Evolutionary conservation across 2,113 vertebrate genomes (phyloP), one percentile per base, ranked within the genome.

Genomic region (Cephalophus harveyi): DNA sequence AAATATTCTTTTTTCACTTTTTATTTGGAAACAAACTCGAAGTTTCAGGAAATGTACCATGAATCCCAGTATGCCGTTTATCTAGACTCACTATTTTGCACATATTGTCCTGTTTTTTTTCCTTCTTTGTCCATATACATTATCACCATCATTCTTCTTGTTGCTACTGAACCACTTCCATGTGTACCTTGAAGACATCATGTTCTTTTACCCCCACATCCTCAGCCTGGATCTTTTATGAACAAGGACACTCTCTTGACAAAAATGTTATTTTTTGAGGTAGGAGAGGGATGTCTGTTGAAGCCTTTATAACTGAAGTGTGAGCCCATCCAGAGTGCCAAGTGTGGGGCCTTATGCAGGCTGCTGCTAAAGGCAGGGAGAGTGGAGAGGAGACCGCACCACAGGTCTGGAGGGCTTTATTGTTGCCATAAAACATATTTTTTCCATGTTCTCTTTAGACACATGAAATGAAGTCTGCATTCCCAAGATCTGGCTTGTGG

Each of bases 401-500:
- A 7, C 78, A 93, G 57, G 88, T 89, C 96, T 98, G 96, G 59
- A 94, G 89, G 94, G 79, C 88, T 97, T 97, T 96, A 94, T 91
- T 95, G 90, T 88, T 97, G 86, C 87, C 97, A 89, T 88, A 97
- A 96, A 97, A 97, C 91, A 92, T 95, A 87, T 94, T 96, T 97
- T 91, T 94, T 94, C 97, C 96, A 91, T 91, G 88, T 97, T 95
- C 90, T 90, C 55, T 97, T 96, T 93, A 97, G 94, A 97, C 78
- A 94, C 92, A 97, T 85, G 94, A 97, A 97, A 98, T 92, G 85
- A 98, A 95, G 90, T 71, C 90, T 97, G 60, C 97, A 91, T 98
- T 98, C 96, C 88, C 57, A 95, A 97, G 91, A 98, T 98, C 87
- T 96, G 95, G 95, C 90, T 97, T 98, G 88, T 97, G 97, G 94